Base-by-base conservation (phyloP, 1,140 invertebrate genomes). In the Hormaphis cornu region DNA sequence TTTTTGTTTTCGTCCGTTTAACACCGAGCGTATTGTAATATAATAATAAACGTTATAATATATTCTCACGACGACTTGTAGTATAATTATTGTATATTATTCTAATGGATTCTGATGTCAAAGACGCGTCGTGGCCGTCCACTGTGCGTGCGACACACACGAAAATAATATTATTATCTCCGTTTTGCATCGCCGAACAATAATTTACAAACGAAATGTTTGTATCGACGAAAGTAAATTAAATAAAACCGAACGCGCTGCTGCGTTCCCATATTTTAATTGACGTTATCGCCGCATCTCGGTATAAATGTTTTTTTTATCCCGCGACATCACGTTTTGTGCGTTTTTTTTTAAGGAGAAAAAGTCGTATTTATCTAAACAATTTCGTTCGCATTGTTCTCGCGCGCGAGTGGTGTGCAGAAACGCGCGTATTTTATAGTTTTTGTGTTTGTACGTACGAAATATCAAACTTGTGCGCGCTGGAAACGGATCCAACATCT, bases 81-180 rank as follows among this genome's bases (percentile, higher is more conserved):
- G 40, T 58, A n/a, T n/a, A n/a, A n/a, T n/a, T n/a, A n/a, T 37
- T 5, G 6, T 46, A 4, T 66, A 48, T 33, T 66, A 66, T 66
- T 66, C 61, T 46, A 66, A 48, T 66, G 61, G 42, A 46, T 66
- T 66, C 44, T 48, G 40, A 46, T 66, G 61, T 66, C 61, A 33
- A 66, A 66, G 18, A 35, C 28, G 40, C n/a, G 12, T 10, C n/a
- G 56, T 18, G 22, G 5, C 10, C 6, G 58, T 46, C 24, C 37
- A 16, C 18, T 46, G 28, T 22, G 18, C 12, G 61, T 50, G 44
- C 20, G 24, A 66, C n/a, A 63, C 44, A 63, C 28, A 22, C 61
- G 28, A 35, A 66, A 50, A 66, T 66, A 48, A 46, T 46, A 46
- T n/a, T 66, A 66, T 48, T 48, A 48, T 48, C 42, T 66, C 44